Conservation (phyloP, 2,888 invertebrate species). For the Phrixothrix hirtus region DNA sequence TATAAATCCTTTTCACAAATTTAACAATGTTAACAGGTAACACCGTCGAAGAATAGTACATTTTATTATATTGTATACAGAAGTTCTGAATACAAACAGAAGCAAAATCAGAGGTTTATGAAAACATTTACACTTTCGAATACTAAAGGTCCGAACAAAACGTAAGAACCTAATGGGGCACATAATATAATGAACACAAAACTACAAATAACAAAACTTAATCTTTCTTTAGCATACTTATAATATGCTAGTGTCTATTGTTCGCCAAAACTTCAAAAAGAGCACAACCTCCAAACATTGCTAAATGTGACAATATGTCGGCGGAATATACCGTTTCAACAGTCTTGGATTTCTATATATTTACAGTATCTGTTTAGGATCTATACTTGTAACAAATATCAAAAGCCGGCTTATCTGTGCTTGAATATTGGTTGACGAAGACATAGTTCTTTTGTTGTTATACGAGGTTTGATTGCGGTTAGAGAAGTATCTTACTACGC, state of each 20-base stretch:
- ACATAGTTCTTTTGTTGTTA: constrained; percentile 38
- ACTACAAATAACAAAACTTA: constrained; percentile 33
- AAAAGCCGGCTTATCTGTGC: constrained; percentile 46
- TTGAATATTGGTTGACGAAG: constrained; percentile 35
- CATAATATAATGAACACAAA: constrained; percentile 40
- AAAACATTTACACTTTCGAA: constrained; percentile 33
- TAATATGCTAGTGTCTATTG: constrained; percentile 49
- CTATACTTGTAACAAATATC: constrained; percentile 45
- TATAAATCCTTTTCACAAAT: not conserved
- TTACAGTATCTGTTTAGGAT: constrained; percentile 54
- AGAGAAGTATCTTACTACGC: constrained; percentile 44
- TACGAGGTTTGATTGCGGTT: constrained; percentile 48
- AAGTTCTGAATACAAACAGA: no score
- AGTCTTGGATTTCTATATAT: constrained; percentile 49
- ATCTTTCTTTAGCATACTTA: constrained; percentile 38
- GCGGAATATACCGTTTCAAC: constrained; percentile 51
- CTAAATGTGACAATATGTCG: constrained; percentile 38
- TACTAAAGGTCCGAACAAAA: constrained; percentile 33
- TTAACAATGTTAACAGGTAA: no score
- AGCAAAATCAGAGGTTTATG: no score
- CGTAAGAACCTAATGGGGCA: constrained; percentile 42
- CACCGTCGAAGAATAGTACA: no score
- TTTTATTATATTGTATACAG: no score
- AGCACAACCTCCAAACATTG: constrained; percentile 45
- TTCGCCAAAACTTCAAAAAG: constrained; percentile 48